Conservation (phyloP, 2,113 vertebrate genomes). For the Brachypodius melanocephalos region DNA sequence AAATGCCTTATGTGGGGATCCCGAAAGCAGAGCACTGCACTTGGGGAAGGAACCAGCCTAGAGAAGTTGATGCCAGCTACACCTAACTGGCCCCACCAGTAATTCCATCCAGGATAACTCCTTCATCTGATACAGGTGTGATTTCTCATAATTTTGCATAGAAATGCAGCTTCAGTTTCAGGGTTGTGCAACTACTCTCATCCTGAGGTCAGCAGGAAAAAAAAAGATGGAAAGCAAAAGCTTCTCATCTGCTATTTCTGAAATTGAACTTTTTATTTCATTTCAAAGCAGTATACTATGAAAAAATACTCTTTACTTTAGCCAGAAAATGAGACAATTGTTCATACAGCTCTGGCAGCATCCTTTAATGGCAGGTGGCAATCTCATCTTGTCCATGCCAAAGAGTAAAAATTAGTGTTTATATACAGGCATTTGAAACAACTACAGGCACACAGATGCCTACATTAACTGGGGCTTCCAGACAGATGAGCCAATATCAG, state of each 20-base stretch:
- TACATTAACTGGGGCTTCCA: not conserved
- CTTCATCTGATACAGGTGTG: not conserved
- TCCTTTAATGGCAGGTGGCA: not conserved
- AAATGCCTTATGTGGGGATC: fast-evolving
- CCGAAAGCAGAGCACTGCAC: not conserved
- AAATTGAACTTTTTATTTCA: not conserved
- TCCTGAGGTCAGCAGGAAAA: not conserved
- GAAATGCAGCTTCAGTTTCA: not conserved
- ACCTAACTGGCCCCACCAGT: not conserved
- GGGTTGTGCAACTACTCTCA: not conserved
- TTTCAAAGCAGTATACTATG: not conserved
- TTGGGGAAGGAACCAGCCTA: not conserved
- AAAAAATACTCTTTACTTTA: not conserved
- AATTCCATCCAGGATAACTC: not conserved
- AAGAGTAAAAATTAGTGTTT: not conserved
- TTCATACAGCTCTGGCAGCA: not conserved
- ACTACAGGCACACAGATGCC: not conserved
- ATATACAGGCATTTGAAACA: not conserved
- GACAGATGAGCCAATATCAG: not conserved
- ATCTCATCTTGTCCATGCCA: not conserved
- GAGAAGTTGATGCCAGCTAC: not conserved
- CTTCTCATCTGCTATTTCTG: not conserved
- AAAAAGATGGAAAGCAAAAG: not conserved
- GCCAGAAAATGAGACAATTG: not conserved
- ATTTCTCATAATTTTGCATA: slow-evolving; percentile 1